These are phyloP conservation scores for Aphrophora alni DNA, from an alignment of 2,888 invertebrate genomes.

Conservation along the genomic window DNA sequence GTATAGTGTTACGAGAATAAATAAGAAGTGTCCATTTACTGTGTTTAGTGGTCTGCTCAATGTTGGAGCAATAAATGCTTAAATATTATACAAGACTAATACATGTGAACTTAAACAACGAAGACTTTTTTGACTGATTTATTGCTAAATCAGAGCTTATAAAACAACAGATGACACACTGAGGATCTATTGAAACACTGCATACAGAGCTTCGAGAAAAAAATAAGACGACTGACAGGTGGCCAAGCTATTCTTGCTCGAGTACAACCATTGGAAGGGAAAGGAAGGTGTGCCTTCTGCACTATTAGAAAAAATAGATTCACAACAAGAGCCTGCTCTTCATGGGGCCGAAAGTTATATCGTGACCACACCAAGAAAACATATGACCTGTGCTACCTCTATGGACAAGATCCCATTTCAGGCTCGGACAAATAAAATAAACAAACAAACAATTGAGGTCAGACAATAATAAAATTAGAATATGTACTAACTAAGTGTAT, in stretches of 20 bases:
- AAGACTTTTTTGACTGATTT: neutral
- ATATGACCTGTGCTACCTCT: too few species aligned
- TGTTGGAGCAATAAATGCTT: slow-evolving; percentile 13
- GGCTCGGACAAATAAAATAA: too few species aligned
- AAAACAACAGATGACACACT: neutral
- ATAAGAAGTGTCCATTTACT: neutral
- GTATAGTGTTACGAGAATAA: neutral
- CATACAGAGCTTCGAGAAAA: neutral
- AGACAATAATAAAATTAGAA: too few species aligned
- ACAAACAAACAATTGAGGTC: too few species aligned
- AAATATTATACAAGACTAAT: slow-evolving; percentile 17
- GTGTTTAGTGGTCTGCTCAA: neutral
- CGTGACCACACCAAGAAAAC: neutral
- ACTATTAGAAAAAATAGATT: neutral
- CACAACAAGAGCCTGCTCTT: neutral
- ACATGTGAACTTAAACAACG: neutral
- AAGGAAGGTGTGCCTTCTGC: neutral
- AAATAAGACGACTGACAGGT: neutral
- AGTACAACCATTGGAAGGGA: neutral
- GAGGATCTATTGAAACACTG: neutral
- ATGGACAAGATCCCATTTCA: too few species aligned
- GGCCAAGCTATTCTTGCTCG: neutral
- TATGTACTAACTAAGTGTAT: too few species aligned
- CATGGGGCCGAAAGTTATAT: neutral
- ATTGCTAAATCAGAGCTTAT: neutral